Percentiles rank a stretch among this genome's conserved stretches.
Conservation (phyloP, 2,113 vertebrate genomes). For the Cyanocitta stelleri region DNA sequence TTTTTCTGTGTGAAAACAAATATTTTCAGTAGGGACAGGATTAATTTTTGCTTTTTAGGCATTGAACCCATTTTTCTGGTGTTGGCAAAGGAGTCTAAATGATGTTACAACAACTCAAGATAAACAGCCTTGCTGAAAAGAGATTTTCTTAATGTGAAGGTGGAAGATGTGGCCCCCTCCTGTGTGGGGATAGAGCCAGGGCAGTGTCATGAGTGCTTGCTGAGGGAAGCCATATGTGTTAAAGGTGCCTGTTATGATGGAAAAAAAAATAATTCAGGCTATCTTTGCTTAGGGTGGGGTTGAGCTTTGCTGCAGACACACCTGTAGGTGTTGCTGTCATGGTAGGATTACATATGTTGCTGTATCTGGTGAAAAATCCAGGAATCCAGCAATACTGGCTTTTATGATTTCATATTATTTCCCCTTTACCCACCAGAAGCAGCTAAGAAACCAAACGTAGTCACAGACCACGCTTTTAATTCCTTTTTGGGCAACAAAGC, state of each 20-base stretch:
- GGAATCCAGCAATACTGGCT: neutral
- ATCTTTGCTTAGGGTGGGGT: neutral
- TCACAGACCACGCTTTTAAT: neutral
- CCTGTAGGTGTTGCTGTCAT: neutral
- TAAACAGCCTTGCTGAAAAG: neutral
- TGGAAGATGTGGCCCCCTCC: neutral
- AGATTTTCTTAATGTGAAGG: neutral
- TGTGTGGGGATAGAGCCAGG: neutral
- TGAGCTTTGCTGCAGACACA: neutral
- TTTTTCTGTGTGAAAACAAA: neutral
- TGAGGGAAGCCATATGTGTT: neutral
- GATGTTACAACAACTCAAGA: neutral
- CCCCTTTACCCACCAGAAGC: neutral
- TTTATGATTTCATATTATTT: neutral
- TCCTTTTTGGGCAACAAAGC: neutral
- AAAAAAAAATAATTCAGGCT: too few relatives aligned
- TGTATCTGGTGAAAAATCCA: neutral
- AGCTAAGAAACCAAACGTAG: neutral
- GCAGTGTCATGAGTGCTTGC: neutral
- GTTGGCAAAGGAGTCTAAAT: neutral
- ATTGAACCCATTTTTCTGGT: neutral
- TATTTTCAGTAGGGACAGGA: neutral
- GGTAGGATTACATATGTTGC: neutral
- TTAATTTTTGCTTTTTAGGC: neutral
- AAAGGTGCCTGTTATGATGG: neutral